Base-by-base conservation (phyloP, 2,888 invertebrate genomes). In the Nomada ferruginata region DNA sequence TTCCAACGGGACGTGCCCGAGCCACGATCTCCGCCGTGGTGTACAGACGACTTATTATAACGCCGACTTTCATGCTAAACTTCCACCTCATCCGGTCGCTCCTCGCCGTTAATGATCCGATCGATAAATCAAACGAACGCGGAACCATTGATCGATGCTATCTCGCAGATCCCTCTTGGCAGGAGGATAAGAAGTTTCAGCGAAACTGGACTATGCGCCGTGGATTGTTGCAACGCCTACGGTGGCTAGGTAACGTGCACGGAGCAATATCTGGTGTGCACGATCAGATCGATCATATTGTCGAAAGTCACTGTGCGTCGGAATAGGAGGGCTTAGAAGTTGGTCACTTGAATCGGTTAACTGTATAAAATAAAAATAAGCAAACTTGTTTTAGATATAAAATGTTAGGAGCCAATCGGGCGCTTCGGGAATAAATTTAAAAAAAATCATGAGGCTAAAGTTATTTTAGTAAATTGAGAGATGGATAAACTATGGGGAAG, bases 71-170 rank as follows among this genome's bases (percentile, higher is more conserved):
- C 23, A 63, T 44, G 61, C 23, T 50, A 15, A 15, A 15, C 44
- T 44, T n/a, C 23, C 7, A n/a, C 26, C 11, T 15, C 23, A 2
- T 13, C n/a, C 15, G 20, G 36, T 53, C 36, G 20, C 13, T 47
- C 18, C 60, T 60, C 60, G 23, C 60, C 29, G 64, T 47, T 77
- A 66, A 77, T 60, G 72, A 77, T 53, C 65, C 29, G 15, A 29
- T 70, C 63, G 60, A 60, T 72, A 72, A 77, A 72, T 72, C 60
- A 60, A 66, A 52, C 26, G 65, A 42, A 77, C 42, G n/a, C 42
- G 44, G 65, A 65, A 77, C 23, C 23, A 44, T 66, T 23, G 59
- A 65, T 60, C 52, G 57, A 57, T 63, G 36, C 23, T 60, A 61
- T 44, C 47, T 61, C 36, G 9, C 13, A 13, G 57, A 11, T 65